These are phyloP conservation scores for Cherax destructor DNA, from an alignment of 1,140 invertebrate species.

Conservation along the genomic window DNA sequence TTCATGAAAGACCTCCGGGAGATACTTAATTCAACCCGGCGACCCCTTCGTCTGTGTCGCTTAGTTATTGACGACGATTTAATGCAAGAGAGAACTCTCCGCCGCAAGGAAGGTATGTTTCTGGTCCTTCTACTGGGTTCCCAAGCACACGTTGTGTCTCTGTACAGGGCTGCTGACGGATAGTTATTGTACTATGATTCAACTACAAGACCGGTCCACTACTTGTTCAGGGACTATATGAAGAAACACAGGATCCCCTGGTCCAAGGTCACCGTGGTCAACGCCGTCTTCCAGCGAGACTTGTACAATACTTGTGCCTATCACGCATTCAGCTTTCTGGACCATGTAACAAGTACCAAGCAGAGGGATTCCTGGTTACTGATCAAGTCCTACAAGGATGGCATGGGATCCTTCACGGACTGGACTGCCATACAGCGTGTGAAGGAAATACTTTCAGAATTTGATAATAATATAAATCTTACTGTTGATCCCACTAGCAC, in stretches of 20 bases:
- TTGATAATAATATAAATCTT: too few species aligned
- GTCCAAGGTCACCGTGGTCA: not conserved
- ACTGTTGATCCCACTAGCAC: too few species aligned
- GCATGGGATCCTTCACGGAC: not conserved
- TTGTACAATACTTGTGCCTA: constrained; percentile 4
- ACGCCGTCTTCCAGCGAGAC: not conserved
- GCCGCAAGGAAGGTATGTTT: too few species aligned
- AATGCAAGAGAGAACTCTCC: too few species aligned
- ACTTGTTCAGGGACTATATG: not conserved
- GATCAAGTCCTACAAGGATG: not conserved
- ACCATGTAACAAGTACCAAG: not conserved
- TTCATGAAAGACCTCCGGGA: too few species aligned
- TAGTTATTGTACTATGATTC: constrained; percentile 7
- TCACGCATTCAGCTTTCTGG: constrained; percentile 3
- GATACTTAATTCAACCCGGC: too few species aligned
- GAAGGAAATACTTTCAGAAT: too few species aligned
- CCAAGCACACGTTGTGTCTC: not conserved
- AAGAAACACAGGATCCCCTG: not conserved
- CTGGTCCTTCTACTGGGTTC: too few species aligned
- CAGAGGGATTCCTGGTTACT: not conserved
- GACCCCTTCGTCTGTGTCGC: too few species aligned
- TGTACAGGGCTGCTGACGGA: not conserved
- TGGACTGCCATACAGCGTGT: too few species aligned
- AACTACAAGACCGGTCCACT: not conserved
- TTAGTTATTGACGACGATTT: too few species aligned